Percentiles rank a stretch among this genome's conserved stretches.
These are phyloP conservation scores for Hypselothyrea guttata DNA, from an alignment of 2,888 invertebrate species.

Conservation along the genomic window DNA sequence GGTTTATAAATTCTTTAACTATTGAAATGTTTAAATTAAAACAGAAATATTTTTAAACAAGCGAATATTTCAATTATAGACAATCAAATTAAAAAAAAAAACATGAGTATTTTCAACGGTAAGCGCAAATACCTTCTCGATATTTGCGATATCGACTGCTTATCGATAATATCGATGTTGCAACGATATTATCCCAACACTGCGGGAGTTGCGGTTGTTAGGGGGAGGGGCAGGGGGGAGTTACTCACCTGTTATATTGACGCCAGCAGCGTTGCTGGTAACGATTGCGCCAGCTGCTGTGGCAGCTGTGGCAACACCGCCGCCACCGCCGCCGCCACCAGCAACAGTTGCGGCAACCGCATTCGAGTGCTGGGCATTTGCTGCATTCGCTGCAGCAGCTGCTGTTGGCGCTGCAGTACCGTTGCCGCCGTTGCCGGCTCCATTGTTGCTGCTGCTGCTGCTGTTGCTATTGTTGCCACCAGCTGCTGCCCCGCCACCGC, in stretches of 20 bases:
- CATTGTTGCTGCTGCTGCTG: conserved; percentile 29
- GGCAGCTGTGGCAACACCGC: conserved; percentile 52
- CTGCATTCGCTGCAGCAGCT: conserved; percentile 35
- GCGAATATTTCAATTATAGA: no score
- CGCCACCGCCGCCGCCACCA: conserved; percentile 49
- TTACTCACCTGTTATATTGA: conserved; percentile 73
- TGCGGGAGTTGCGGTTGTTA: no score
- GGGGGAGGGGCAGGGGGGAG: background rate
- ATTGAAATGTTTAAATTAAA: no score
- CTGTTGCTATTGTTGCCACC: conserved; percentile 29
- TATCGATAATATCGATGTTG: no score
- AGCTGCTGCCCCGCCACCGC: conserved; percentile 28
- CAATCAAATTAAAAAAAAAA: no score
- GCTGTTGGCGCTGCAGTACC: conserved; percentile 43
- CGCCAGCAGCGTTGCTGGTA: conserved; percentile 62
- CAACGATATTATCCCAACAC: no score
- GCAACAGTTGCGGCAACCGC: conserved; percentile 36
- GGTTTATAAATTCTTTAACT: no score
- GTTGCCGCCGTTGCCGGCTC: conserved; percentile 29
- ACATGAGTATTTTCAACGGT: no score
- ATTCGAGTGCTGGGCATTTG: conserved; percentile 56
- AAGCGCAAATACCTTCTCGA: no score
- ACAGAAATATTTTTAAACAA: no score
- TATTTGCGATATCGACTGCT: no score
- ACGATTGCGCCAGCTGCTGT: conserved; percentile 52